Percentiles rank a stretch among this genome's conserved stretches.
phyloP scores from a whole-genome alignment of 2,113 vertebrate species.

The Leucopsar rothschildi region DNA sequence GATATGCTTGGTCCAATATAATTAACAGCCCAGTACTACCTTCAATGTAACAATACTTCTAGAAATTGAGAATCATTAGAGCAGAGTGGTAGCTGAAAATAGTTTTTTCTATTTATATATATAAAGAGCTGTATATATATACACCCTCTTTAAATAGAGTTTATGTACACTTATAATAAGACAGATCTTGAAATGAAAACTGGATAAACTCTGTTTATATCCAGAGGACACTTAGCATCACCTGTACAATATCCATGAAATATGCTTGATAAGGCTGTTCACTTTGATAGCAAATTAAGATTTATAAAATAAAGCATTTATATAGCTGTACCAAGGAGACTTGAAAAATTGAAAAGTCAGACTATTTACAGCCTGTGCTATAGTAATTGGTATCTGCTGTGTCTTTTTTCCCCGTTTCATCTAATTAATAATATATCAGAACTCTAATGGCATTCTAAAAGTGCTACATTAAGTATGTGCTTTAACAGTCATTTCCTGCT shows the following conservation, averaged over 20 bases:
- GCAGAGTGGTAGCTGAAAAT: neutral
- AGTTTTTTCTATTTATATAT: neutral
- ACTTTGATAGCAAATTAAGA: neutral
- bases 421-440: neutral
- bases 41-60: fast-evolving
- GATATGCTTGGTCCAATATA: neutral
- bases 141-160: neutral
- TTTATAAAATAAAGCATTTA: conserved; percentile 8
- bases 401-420: neutral
- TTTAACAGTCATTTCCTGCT: neutral
- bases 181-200: neutral
- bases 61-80: neutral
- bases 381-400: neutral
- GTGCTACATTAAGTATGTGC: neutral
- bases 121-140: neutral
- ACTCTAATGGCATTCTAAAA: neutral
- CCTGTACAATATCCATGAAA: neutral
- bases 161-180: neutral
- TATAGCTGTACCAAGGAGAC: neutral
- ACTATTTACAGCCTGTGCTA: neutral
- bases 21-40: neutral
- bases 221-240: neutral
- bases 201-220: neutral
- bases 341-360: neutral
- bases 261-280: neutral